Conservation (phyloP, 1,140 invertebrate genomes). For the Drosophila yakuba region DNA sequence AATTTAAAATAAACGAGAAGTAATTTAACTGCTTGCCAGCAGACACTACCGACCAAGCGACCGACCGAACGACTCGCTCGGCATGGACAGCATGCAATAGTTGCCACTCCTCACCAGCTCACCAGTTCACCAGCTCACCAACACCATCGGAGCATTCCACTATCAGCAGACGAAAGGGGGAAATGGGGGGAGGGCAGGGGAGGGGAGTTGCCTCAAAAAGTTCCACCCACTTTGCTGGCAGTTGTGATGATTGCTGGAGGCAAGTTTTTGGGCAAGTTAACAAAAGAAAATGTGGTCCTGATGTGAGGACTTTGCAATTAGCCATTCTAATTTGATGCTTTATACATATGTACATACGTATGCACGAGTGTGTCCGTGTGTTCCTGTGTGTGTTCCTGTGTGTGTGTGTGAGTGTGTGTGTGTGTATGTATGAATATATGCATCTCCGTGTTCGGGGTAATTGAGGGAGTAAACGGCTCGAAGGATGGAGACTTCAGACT, state of each 20-base stretch:
- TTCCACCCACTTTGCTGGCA: conserved; percentile 18
- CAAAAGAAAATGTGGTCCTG: conserved; percentile 62
- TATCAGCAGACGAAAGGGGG: neutral
- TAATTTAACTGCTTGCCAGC: conserved; percentile 74
- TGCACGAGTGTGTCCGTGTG: conserved; percentile 19
- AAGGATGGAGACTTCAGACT: conserved; percentile 22
- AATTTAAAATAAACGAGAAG: conserved; percentile 82
- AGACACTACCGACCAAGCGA: conserved; percentile 2
- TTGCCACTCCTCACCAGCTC: conserved; percentile 28
- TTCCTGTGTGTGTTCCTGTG: too few species aligned
- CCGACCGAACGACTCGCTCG: neutral
- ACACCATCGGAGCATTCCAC: neutral
- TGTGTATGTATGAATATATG: neutral
- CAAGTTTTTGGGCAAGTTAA: conserved; percentile 61
- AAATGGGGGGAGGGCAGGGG: neutral
- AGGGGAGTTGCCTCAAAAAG: neutral
- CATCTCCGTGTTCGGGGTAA: conserved; percentile 35
- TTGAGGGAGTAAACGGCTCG: conserved; percentile 43
- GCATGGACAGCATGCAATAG: conserved; percentile 47
- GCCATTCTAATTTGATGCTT: conserved; percentile 59
- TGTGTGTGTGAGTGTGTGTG: neutral
- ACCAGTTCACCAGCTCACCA: neutral
- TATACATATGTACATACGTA: conserved; percentile 46
- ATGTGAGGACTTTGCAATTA: conserved; percentile 69
- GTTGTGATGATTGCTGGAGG: conserved; percentile 36